Evolutionary conservation across 1,140 invertebrate species (phyloP).

Genomic region (Drosophila leontia): DNA sequence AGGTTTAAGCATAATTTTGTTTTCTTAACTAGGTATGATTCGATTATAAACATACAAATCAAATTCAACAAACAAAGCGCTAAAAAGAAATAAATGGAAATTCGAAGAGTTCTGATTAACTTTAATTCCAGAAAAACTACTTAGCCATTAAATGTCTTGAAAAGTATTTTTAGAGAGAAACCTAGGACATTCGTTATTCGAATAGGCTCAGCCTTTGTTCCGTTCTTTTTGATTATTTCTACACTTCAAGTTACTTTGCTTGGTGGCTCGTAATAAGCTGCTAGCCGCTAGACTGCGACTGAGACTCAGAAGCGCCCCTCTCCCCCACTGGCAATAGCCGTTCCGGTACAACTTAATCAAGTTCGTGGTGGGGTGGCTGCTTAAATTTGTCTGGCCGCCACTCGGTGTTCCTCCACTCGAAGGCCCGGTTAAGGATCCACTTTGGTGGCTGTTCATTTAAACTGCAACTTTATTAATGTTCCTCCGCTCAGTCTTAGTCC

Average conservation of each 20-base stretch:
- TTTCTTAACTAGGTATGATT: no score
- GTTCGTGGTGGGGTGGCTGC: slow-evolving; percentile 47
- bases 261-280: slow-evolving; percentile 76
- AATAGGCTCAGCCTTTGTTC: not conserved
- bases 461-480: slow-evolving; percentile 77
- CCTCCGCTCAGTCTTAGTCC: not conserved
- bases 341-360: slow-evolving; percentile 74
- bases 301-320: slow-evolving; percentile 10
- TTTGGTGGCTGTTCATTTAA: slow-evolving; percentile 69
- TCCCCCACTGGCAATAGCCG: slow-evolving; percentile 34
- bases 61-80: no score
- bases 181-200: slow-evolving; percentile 1
- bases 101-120: not conserved
- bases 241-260: slow-evolving; percentile 65
- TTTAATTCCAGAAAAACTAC: not conserved
- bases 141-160: not conserved
- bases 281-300: slow-evolving; percentile 67
- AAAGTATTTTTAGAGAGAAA: not conserved
- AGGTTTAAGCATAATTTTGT: no score
- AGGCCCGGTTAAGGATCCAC: slow-evolving; percentile 23
- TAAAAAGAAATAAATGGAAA: no score
- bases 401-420: slow-evolving; percentile 13
- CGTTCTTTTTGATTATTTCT: slow-evolving; percentile 34
- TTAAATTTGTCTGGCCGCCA: slow-evolving; percentile 71
- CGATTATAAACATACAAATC: no score